Evolutionary conservation across 2,888 invertebrate species (phyloP), one percentile per base, ranked within the genome.

Genomic region (Pristionchus entomophagus): DNA sequence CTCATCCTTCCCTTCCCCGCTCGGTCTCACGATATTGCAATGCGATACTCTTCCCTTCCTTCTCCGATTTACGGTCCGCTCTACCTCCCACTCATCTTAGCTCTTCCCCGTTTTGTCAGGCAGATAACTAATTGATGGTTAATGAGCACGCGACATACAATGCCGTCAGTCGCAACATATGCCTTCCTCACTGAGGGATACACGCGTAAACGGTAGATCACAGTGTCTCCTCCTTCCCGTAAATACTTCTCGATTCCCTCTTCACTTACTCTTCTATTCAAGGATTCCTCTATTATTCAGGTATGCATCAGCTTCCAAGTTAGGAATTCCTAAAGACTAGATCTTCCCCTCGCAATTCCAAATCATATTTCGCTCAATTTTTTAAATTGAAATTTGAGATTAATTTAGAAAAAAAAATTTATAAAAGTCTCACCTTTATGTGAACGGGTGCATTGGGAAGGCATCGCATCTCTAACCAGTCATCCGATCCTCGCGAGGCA

Each of bases 381-480:
- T n/a, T 49, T 12, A 49, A n/a, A n/a, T n/a, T n/a, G n/a, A n/a
- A n/a, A n/a, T n/a, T n/a, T n/a, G n/a, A n/a, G n/a, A n/a, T n/a
- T n/a, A n/a, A n/a, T n/a, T n/a, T n/a, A n/a, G n/a, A n/a, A 38
- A 22, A 1, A 69, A 38, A 69, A 35, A 38, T 4, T 14, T 22
- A 69, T n/a, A 45, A 45, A 45, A 45, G 12, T 14, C 65, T 10
- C 22, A 84, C 84, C 32, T 84, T 84, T 8, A 84, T 62, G 22
- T 84, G 41, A 26, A 84, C 65, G 51, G 84, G 62, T 4, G 62
- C 26, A n/a, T 65, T 65, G 29, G 84, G 69, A 4, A 56, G 32
- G 51, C 84, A 84, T 38, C 32, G 22, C 88, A 90, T 89, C 56
- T 89, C 89, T 87, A 90, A 88, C 89, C 89, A 89, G 88, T 90